Evolutionary conservation across 2,113 vertebrate species (phyloP).

Genomic region (Sylvietta virens): DNA sequence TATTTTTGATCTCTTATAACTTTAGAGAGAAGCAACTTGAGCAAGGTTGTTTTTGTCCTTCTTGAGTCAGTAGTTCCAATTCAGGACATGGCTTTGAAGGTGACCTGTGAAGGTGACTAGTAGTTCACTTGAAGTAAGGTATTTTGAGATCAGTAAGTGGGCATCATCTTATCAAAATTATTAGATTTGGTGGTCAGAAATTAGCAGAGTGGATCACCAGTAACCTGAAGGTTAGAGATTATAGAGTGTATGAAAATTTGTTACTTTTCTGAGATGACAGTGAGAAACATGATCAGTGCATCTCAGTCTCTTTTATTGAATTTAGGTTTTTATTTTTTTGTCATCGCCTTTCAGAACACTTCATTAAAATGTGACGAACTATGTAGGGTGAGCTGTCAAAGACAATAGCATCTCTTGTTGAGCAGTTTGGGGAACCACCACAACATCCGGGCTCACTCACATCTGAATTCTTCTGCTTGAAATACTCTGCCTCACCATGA

Average conservation of each 20-base stretch:
- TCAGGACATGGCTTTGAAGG: neutral
- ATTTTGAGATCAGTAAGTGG: neutral
- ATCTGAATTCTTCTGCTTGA: neutral
- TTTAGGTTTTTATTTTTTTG: neutral
- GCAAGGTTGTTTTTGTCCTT: neutral
- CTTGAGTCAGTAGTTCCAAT: neutral
- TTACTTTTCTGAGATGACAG: neutral
- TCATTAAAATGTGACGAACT: neutral
- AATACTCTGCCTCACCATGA: neutral
- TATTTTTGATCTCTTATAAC: neutral
- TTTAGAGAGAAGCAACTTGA: neutral
- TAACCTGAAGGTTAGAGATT: neutral
- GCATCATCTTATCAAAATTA: neutral
- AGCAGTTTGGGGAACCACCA: neutral
- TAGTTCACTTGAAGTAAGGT: neutral
- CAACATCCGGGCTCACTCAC: neutral
- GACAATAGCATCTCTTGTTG: neutral
- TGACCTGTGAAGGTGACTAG: neutral
- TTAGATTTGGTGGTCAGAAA: neutral
- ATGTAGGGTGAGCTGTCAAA: neutral
- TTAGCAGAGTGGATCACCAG: neutral
- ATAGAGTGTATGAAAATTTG: neutral
- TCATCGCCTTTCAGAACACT: neutral
- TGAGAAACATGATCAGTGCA: neutral
- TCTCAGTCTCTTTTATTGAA: neutral